Base-by-base conservation (phyloP, 2,888 invertebrate genomes). In the Drosophila rellima region DNA sequence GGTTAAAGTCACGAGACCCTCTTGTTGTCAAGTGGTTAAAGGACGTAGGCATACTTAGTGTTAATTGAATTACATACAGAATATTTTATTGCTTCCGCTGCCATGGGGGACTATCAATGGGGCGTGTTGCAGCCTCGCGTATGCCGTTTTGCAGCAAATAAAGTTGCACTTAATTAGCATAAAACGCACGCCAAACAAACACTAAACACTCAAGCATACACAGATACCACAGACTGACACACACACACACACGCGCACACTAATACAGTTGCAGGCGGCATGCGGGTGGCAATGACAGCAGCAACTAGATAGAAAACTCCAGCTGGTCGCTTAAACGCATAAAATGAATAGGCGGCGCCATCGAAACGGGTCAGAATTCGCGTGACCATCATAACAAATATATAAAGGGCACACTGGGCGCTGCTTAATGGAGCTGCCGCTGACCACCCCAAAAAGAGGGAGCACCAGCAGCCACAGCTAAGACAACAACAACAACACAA, bases 81-180 rank as follows among this genome's bases (percentile, higher is more conserved):
- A 51, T 50, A 61, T 64, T 52, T 62, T 44, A 37, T 62, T 47
- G 45, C 26, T 54, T 39, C 42, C 37, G 35, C 37, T 56, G 52
- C 23, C 31, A 31, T 18, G 31, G 54, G 63, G 40, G 47, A 23
- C 31, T 17, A 39, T 15, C 20, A 48, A 37, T 63, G 39, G 50
- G 66, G 54, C 48, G 63, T 57, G 62, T 55, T 54, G 56, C 60
- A 66, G 45, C 37, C 42, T 26, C 29, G 50, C 35, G 17, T 31
- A 39, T 17, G 44, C 39, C 3, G 47, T 26, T 56, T 60, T 51
- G 37, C 67, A 7, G 52, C 63, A 63, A 74, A 79, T 64, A 76
- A 80, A 88, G 70, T 88, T 85, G 88, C 88, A 83, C 62, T 82
- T 74, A 88, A 88, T 88, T 88, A 85, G 88, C 86, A 88, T 84